Percentiles rank a stretch among this genome's conserved stretches.
Conservation (phyloP, 1,140 invertebrate species). For the Tribolium castaneum region DNA sequence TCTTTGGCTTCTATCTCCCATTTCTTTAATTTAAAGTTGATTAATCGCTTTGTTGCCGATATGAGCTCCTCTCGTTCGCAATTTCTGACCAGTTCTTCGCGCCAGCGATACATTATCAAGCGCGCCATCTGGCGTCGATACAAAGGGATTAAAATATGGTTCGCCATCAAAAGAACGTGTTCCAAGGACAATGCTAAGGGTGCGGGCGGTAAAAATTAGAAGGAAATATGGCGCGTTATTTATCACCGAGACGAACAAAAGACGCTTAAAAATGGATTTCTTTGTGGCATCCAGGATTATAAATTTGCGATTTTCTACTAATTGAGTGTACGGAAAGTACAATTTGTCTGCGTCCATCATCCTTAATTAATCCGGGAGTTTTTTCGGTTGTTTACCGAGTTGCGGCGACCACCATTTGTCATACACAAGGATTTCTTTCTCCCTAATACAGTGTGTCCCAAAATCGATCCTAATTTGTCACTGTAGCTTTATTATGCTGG, state of each 20-base stretch:
- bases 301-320: too few species aligned
- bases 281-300: too few species aligned
- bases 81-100: background rate
- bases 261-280: constrained; percentile 6
- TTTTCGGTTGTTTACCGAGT: background rate
- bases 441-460: too few species aligned
- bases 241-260: constrained; percentile 8
- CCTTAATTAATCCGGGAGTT: too few species aligned
- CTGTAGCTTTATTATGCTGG: background rate
- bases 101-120: background rate
- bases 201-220: constrained; percentile 14
- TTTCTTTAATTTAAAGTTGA: too few species aligned
- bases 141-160: constrained; percentile 25
- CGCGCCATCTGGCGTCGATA: background rate
- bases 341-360: too few species aligned
- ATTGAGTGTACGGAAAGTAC: too few species aligned
- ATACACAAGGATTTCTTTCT: too few species aligned
- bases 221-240: constrained; percentile 6
- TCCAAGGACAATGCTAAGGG: constrained; percentile 3
- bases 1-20: too few species aligned
- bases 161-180: constrained; percentile 18
- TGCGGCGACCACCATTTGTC: too few species aligned
- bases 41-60: too few species aligned
- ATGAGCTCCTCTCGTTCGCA: too few species aligned
- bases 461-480: background rate